Evolutionary conservation across 2,113 vertebrate genomes (phyloP).

Genomic region (Oxygymnocypris stewartii): DNA sequence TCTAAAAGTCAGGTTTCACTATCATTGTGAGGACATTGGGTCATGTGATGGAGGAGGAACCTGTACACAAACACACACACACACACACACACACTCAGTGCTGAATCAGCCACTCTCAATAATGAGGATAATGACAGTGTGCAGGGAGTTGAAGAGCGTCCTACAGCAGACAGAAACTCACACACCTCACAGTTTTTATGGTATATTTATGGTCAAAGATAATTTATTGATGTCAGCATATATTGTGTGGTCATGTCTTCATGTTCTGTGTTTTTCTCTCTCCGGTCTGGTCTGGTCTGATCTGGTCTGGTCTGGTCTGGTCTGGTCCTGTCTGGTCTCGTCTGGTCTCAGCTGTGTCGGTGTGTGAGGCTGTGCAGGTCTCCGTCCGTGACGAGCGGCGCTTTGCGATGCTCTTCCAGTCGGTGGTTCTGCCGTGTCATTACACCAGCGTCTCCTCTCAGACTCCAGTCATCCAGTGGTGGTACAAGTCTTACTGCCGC

Average conservation of each 20-base stretch:
- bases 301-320: background rate
- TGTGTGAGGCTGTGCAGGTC: conserved; percentile 80
- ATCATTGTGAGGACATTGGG: too few relatives aligned
- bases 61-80: too few relatives aligned
- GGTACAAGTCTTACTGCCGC: conserved; percentile 96
- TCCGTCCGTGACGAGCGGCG: conserved; percentile 83
- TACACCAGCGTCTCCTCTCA: conserved; percentile 88
- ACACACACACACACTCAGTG: background rate
- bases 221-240: too few relatives aligned
- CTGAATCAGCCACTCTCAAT: background rate
- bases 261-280: background rate
- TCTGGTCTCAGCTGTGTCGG: conserved; percentile 9
- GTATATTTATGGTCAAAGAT: background rate
- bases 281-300: background rate
- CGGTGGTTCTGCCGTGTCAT: conserved; percentile 88
- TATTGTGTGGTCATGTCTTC: background rate
- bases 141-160: too few relatives aligned
- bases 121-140: background rate
- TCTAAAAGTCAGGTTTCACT: too few relatives aligned
- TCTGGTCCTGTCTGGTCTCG: background rate
- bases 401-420: conserved; percentile 92
- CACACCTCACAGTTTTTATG: background rate
- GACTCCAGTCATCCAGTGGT: conserved; percentile 92
- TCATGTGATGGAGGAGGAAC: too few relatives aligned
- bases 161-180: background rate